Percentiles rank a stretch among this genome's conserved stretches.
These are phyloP conservation scores for Hiodon tergisus DNA, from an alignment of 2,113 vertebrate genomes.

Conservation along the genomic window DNA sequence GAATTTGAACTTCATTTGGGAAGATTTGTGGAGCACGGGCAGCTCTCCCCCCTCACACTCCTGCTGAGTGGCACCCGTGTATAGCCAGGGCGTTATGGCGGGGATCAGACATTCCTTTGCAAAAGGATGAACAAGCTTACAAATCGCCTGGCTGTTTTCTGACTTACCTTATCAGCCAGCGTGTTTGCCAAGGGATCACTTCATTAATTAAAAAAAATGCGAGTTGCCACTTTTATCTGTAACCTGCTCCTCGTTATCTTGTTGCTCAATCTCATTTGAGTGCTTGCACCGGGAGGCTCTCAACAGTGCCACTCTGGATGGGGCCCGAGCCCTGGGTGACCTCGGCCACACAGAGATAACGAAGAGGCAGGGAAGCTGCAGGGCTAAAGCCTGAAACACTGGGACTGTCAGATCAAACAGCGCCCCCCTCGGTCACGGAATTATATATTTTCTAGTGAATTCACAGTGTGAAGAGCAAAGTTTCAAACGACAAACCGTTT, in stretches of 20 bases:
- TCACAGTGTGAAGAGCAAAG: too few relatives aligned
- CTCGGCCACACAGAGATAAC: constrained; percentile 9
- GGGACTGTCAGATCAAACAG: too few relatives aligned
- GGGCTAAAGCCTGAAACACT: not conserved
- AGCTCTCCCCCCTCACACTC: not conserved
- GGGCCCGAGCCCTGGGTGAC: constrained; percentile 1
- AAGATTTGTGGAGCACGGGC: too few relatives aligned
- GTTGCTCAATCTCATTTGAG: constrained; percentile 49
- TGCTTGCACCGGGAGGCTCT: constrained; percentile 18
- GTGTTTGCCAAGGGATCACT: constrained; percentile 53
- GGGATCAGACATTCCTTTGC: constrained; percentile 12
- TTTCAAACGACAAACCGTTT: too few relatives aligned
- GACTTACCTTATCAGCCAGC: constrained; percentile 17
- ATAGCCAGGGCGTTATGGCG: constrained; percentile 11
- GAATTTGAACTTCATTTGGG: too few relatives aligned
- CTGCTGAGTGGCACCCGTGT: constrained; percentile 15
- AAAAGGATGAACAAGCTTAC: constrained; percentile 32
- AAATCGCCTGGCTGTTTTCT: constrained; percentile 50
- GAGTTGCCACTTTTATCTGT: constrained; percentile 51
- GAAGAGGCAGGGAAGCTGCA: not conserved
- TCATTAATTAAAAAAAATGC: constrained; percentile 41
- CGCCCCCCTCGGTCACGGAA: too few relatives aligned
- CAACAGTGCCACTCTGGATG: constrained; percentile 4
- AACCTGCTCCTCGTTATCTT: constrained; percentile 51
- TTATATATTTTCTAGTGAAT: too few relatives aligned